Evolutionary conservation across 2,888 invertebrate species (phyloP), one percentile per base, ranked within the genome.

Genomic region (Pemphredon lugubris): DNA sequence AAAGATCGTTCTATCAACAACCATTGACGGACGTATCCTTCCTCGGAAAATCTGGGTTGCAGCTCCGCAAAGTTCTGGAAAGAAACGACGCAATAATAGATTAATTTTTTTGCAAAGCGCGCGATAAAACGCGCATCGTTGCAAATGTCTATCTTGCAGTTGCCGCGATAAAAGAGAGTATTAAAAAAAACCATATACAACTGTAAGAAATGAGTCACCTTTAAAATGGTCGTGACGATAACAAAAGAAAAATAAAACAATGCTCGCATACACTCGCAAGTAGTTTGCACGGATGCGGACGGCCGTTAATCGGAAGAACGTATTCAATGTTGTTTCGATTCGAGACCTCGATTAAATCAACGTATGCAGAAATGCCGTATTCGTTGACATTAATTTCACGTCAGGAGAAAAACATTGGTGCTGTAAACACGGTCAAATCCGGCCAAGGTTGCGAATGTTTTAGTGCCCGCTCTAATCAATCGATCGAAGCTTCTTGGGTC

Each of bases 391-490:
- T 11, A 34, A 34, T n/a, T 34, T 1, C 2, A 20, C 1, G 3
- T 18, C 51, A 7, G 2, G 4, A 14, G 1, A n/a, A 4, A 55
- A 59, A 51, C 65, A 53, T 34, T 44, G n/a, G 9, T 2, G 9
- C 34, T 13, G 37, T 57, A 65, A 73, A 73, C 37, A 71, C 21
- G 18, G 9, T 23, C 6, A 59, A 73, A 55, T 23, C 37, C 53
- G 73, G 72, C 71, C 73, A 73, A 73, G 73, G 73, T 65, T 73
- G 42, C 21, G 18, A n/a, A 45, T n/a, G 14, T 11, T 51, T 20
- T n/a, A n/a, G 6, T 51, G 13, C 21, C 18, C 37, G 16, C 14
- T 20, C 13, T 20, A 37, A 9, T 26, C 13, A 59, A 70, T 61
- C 55, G 18, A 57, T 61, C n/a, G n/a, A n/a, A n/a, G n/a, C n/a